phyloP scores from a whole-genome alignment of 1,140 invertebrate genomes.

The Caenorhabditis inopinata region DNA sequence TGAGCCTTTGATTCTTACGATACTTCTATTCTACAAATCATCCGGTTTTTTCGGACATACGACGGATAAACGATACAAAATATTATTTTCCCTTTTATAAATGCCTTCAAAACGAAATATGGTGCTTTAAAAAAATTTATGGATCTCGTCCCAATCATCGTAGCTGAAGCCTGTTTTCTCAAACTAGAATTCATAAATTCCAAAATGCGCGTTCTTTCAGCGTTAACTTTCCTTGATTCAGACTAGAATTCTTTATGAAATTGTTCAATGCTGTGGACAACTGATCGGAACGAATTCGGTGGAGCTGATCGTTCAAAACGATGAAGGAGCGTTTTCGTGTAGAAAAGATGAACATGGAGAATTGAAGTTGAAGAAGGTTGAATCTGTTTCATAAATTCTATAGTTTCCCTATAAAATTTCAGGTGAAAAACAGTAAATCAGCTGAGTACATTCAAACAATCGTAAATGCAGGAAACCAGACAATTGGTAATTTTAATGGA shows the following conservation, averaged over 20 bases:
- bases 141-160: too few species aligned
- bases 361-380: conserved; percentile 41
- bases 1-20: too few species aligned
- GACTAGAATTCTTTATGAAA: conserved; percentile 55
- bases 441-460: conserved; percentile 3
- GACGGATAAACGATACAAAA: too few species aligned
- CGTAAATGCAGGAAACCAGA: conserved; percentile 1
- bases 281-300: conserved; percentile 54
- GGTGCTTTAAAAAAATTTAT: too few species aligned
- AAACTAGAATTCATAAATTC: too few species aligned
- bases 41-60: too few species aligned
- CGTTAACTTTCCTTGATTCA: background rate
- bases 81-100: too few species aligned
- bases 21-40: too few species aligned
- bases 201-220: background rate
- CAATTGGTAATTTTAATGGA: background rate
- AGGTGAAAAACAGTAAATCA: background rate
- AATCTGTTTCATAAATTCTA: background rate
- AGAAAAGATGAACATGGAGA: conserved; percentile 42
- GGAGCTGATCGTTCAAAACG: conserved; percentile 51
- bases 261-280: conserved; percentile 56
- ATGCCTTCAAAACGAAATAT: too few species aligned
- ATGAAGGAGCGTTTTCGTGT: conserved; percentile 44
- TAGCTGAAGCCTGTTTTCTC: too few species aligned
- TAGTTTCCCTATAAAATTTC: background rate